Evolutionary conservation across 1,140 invertebrate genomes (phyloP), one percentile per base, ranked within the genome.

Genomic region (Brachionus rubens): DNA sequence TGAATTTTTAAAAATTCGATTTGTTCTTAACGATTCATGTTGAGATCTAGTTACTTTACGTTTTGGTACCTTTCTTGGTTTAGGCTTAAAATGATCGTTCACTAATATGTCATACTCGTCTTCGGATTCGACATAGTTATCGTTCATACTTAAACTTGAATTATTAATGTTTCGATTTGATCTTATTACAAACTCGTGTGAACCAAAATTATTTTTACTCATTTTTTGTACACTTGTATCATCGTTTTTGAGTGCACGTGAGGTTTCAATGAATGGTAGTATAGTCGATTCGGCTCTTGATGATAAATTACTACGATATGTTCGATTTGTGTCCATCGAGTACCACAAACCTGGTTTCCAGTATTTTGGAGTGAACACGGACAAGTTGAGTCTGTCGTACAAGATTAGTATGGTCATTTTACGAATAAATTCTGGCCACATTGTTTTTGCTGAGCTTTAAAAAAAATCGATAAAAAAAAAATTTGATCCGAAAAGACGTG

Each of bases 351-450:
- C 50, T 6, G 46, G 68, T 21, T 54, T 72, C 46, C 46, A 48
- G 12, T 16, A 50, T 9, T 50, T 72, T 16, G 68, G 68, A 50
- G 28, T 48, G 16, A 72, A 72, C 4, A 26, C 43, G 14, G 43
- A 7, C 9, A 21, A 30, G 24, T 72, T 72, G 1, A 72, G 21
- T 7, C 68, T 43, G 30, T 72, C 68, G n/a, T 50, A 54, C 2
- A 72, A n/a, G 6, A 72, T 19, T 24, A 72, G 10, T 26, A 50
- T 21, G 5, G 68, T 50, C 28, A 72, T 72, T 72, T 72, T 72
- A 3, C 68, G 43, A 6, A 72, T 72, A 50, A 72, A 72, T 30
- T 72, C 68, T 21, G 46, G 46, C 68, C 68, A 72, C 16, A 72
- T 72, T 16, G 68, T 50, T 54, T 72, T 72, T 6, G 59, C 59